A percentile compares a stretch with the other conserved stretches of the same genome.
phyloP scores from a whole-genome alignment of 1,140 invertebrate species.

The Neodiprion lecontei region DNA sequence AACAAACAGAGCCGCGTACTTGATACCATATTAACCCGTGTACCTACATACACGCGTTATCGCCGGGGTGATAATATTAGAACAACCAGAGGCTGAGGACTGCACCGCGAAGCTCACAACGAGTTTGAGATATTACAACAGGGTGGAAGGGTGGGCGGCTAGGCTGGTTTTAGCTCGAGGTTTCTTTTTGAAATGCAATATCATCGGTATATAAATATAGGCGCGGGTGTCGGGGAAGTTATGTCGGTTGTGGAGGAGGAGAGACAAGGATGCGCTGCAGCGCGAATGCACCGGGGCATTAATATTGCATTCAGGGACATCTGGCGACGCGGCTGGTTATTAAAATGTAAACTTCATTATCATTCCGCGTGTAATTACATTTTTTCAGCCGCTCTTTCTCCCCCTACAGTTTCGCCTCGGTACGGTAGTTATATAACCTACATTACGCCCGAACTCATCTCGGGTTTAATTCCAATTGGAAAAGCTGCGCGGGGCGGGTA shows the following conservation, averaged over 20 bases:
- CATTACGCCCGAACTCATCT: background rate
- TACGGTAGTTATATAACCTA: too few species aligned
- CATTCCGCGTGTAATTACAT: conserved; percentile 44
- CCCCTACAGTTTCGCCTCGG: background rate
- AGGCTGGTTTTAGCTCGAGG: conserved; percentile 25
- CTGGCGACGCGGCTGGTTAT: conserved; percentile 42
- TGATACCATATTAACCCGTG: too few species aligned
- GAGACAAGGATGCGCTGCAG: background rate
- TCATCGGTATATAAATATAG: conserved; percentile 20
- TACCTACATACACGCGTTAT: too few species aligned
- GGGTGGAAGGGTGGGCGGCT: background rate
- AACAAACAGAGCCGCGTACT: background rate
- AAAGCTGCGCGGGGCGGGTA: background rate
- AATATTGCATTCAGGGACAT: conserved; percentile 44
- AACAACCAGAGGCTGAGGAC: background rate
- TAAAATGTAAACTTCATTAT: conserved; percentile 49
- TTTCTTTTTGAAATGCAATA: conserved; percentile 41
- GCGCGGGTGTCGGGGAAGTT: background rate
- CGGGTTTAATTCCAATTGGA: conserved; percentile 3
- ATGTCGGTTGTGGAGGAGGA: background rate
- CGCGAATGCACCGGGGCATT: conserved; percentile 33
- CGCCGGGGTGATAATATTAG: background rate
- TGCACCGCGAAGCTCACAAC: background rate
- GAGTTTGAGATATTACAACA: background rate
- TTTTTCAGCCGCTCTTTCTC: conserved; percentile 17